Evolutionary conservation across 2,888 invertebrate species (phyloP).

Genomic region (Limnephilus lunatus): DNA sequence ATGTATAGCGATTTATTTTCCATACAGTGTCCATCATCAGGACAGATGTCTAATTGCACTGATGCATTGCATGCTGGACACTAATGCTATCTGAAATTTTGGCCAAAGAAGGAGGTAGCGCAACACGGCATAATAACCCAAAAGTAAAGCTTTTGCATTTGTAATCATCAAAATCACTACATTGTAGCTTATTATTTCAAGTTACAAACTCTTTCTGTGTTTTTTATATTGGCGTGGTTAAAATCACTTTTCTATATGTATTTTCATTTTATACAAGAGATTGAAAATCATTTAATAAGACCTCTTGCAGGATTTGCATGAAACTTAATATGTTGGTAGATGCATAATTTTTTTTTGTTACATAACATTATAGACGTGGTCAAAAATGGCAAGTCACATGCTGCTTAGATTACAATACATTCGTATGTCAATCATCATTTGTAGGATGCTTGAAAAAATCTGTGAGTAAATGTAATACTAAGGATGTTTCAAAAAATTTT

Average conservation of each 20-base stretch:
- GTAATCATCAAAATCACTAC: background rate
- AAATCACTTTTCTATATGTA: background rate
- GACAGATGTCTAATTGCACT: too few relatives aligned
- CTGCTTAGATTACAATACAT: background rate
- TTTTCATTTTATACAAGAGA: background rate
- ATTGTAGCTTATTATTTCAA: background rate
- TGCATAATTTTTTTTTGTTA: background rate
- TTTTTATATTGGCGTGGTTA: background rate
- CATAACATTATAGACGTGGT: background rate
- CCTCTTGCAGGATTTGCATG: background rate
- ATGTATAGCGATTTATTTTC: too few relatives aligned
- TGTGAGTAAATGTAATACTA: background rate
- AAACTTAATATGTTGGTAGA: background rate
- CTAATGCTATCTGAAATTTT: too few relatives aligned
- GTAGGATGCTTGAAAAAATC: slow-evolving; percentile 7
- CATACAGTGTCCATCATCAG: too few relatives aligned
- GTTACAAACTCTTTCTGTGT: background rate
- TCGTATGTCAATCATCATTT: background rate
- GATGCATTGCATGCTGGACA: too few relatives aligned
- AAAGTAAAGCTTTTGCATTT: too few relatives aligned
- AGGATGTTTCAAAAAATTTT: too few relatives aligned
- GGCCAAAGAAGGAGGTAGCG: too few relatives aligned
- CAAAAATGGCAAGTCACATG: background rate
- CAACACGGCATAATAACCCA: too few relatives aligned
- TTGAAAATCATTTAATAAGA: background rate